phyloP scores from a whole-genome alignment of 2,888 invertebrate species.

The Tenthredo amoena region DNA sequence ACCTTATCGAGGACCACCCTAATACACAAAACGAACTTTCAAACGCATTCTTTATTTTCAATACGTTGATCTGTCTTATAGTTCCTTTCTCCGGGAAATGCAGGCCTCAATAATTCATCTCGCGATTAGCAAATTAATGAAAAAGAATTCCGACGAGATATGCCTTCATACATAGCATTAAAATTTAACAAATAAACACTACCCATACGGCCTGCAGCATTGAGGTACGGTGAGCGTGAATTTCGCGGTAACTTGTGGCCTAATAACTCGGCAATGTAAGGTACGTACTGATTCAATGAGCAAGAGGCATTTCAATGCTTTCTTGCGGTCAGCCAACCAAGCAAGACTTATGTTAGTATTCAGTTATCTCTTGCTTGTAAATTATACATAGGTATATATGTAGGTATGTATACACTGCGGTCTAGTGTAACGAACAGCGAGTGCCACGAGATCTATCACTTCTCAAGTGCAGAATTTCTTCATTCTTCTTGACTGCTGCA shows the following conservation, averaged over 20 bases:
- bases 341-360: not conserved
- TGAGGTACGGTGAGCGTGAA: not conserved
- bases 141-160: not conserved
- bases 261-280: constrained; percentile 3
- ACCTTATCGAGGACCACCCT: no score
- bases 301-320: constrained; percentile 27
- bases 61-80: no score
- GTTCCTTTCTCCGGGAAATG: no score
- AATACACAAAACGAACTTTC: no score
- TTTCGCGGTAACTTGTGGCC: constrained; percentile 11
- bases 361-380: not conserved
- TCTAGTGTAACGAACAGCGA: not conserved
- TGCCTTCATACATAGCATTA: not conserved
- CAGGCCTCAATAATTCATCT: no score
- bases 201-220: not conserved
- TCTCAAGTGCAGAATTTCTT: not conserved
- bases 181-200: not conserved
- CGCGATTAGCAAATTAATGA: no score
- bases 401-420: not conserved
- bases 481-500: not conserved
- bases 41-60: no score
- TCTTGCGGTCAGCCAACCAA: constrained; percentile 30
- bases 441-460: not conserved
- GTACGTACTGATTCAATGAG: constrained; percentile 3
- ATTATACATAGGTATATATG: not conserved